Conservation (phyloP, 2,113 vertebrate species). For the Centrocercus urophasianus region DNA sequence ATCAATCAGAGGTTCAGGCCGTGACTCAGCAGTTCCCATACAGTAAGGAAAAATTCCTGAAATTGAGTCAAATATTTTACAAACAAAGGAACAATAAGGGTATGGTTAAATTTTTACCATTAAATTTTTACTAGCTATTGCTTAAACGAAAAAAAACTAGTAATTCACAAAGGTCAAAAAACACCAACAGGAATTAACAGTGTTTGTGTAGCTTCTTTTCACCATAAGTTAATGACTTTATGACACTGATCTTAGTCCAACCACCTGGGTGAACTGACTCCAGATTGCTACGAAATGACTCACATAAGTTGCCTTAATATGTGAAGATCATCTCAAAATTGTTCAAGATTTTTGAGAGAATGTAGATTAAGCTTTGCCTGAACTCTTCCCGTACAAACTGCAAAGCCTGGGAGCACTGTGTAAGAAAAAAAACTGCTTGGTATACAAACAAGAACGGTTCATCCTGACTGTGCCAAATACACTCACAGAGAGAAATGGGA, state of each 20-base stretch:
- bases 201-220: background rate
- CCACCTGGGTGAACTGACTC: background rate
- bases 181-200: background rate
- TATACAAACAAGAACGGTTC: background rate
- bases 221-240: conserved; percentile 6
- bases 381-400: background rate
- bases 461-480: background rate
- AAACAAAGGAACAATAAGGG: background rate
- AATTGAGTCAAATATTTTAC: background rate
- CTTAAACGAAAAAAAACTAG: conserved; percentile 8
- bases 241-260: background rate
- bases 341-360: background rate
- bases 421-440: background rate
- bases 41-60: background rate
- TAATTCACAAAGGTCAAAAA: background rate
- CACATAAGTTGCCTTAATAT: background rate
- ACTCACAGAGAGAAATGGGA: background rate
- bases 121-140: conserved; percentile 14
- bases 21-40: no score
- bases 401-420: background rate
- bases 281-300: background rate
- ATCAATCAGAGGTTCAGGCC: no score
- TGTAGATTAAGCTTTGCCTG: background rate
- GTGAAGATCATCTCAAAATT: background rate
- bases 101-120: conserved; percentile 14